A percentile compares a stretch with the other conserved stretches of the same genome.
Conservation (phyloP, 1,140 invertebrate species). For the Zaprionus tsacasi region DNA sequence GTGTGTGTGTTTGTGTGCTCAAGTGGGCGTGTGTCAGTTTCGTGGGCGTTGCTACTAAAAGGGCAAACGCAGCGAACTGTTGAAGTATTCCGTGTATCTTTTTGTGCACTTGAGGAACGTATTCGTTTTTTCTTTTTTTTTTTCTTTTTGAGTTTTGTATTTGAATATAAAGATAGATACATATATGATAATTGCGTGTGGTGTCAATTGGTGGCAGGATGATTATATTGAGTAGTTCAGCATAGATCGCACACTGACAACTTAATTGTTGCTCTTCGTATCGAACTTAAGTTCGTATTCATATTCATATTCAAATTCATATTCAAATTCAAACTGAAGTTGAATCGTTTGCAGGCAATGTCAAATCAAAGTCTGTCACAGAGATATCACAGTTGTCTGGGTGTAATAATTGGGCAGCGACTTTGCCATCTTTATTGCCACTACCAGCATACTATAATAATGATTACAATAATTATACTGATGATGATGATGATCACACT, state of each 20-base stretch:
- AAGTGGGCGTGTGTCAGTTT: slow-evolving; percentile 39
- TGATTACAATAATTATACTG: slow-evolving; percentile 25
- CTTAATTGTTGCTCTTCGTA: slow-evolving; percentile 66
- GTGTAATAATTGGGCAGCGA: slow-evolving; percentile 43
- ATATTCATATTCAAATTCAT: slow-evolving; percentile 35
- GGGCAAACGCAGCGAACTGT: slow-evolving; percentile 23
- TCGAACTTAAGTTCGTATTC: slow-evolving; percentile 19
- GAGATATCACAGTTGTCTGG: slow-evolving; percentile 56
- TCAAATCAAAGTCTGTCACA: slow-evolving; percentile 54
- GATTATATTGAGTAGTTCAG: slow-evolving; percentile 39
- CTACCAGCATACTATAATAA: slow-evolving; percentile 20
- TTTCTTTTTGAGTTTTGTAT: background rate
- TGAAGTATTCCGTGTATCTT: slow-evolving; percentile 7
- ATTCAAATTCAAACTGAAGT: slow-evolving; percentile 49
- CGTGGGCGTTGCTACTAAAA: slow-evolving; percentile 39
- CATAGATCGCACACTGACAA: slow-evolving; percentile 49
- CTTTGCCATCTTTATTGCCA: slow-evolving; percentile 30
- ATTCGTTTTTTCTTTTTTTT: slow-evolving; percentile 1
- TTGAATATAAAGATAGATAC: slow-evolving; percentile 29
- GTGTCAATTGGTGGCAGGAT: slow-evolving; percentile 58
- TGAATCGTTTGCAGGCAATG: slow-evolving; percentile 50
- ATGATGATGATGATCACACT: slow-evolving; percentile 15
- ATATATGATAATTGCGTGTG: slow-evolving; percentile 59
- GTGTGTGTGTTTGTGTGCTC: slow-evolving; percentile 7
- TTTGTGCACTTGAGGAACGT: slow-evolving; percentile 8